Conservation (phyloP, 1,140 invertebrate genomes). For the Thrips palmi region DNA sequence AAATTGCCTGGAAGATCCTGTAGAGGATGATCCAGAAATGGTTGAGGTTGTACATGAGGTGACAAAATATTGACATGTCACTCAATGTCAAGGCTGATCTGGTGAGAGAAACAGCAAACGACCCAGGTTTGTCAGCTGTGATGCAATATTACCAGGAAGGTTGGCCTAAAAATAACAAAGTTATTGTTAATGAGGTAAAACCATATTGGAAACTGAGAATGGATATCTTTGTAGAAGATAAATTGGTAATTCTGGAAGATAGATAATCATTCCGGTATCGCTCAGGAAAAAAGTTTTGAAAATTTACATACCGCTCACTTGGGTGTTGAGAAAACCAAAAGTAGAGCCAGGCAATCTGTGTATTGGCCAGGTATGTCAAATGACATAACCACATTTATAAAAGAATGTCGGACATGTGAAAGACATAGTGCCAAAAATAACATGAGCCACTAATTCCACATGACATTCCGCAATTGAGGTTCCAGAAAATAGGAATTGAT, state of each 20-base stretch:
- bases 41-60: slow-evolving; percentile 16
- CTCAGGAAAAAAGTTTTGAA: slow-evolving; percentile 20
- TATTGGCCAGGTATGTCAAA: slow-evolving; percentile 26
- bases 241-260: slow-evolving; percentile 20
- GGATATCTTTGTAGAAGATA: slow-evolving; percentile 19
- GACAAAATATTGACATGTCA: slow-evolving; percentile 13
- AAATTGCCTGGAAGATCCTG: slow-evolving; percentile 14
- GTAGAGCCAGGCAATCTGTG: slow-evolving; percentile 21
- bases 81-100: slow-evolving; percentile 16
- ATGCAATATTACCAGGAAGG: slow-evolving; percentile 17
- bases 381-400: slow-evolving; percentile 21
- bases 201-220: slow-evolving; percentile 19
- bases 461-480: slow-evolving; percentile 10
- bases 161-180: slow-evolving; percentile 21
- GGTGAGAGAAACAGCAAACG: slow-evolving; percentile 16
- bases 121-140: slow-evolving; percentile 16
- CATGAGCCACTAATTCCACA: slow-evolving; percentile 10
- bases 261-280: slow-evolving; percentile 21
- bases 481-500: slow-evolving; percentile 12
- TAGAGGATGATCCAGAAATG: slow-evolving; percentile 15
- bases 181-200: slow-evolving; percentile 12
- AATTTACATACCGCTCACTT: slow-evolving; percentile 25
- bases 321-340: slow-evolving; percentile 23
- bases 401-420: slow-evolving; percentile 17
- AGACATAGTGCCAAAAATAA: too few species aligned